These are phyloP conservation scores for Oreotrochilus melanogaster DNA, from an alignment of 2,113 vertebrate species.

Conservation along the genomic window DNA sequence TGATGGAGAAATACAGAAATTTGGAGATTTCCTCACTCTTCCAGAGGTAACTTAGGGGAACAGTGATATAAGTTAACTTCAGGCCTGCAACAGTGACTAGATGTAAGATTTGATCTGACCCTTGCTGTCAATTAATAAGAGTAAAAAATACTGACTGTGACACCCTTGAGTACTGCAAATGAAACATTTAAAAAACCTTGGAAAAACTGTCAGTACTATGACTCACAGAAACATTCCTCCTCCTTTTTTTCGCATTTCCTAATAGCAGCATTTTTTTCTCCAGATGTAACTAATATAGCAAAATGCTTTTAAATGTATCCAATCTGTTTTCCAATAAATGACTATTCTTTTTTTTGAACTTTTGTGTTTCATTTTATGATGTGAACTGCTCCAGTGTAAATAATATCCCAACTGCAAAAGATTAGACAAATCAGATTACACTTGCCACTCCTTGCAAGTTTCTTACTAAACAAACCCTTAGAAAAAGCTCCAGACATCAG, in stretches of 20 bases:
- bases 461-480: background rate
- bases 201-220: background rate
- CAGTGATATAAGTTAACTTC: background rate
- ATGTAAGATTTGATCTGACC: background rate
- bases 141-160: background rate
- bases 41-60: background rate
- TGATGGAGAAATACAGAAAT: background rate
- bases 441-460: accelerated
- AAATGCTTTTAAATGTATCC: background rate
- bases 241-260: background rate
- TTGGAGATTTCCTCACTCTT: background rate
- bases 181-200: background rate
- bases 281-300: background rate
- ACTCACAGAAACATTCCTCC: background rate
- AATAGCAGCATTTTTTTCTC: background rate
- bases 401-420: background rate
- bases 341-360: background rate
- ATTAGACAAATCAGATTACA: background rate
- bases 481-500: background rate
- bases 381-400: background rate
- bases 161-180: background rate
- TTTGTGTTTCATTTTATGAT: background rate
- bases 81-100: background rate
- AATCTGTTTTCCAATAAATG: background rate
- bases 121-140: background rate